Percentiles rank a stretch among this genome's conserved stretches.
These are phyloP conservation scores for Calephelis perditalis DNA, from an alignment of 2,888 invertebrate species.

Conservation along the genomic window DNA sequence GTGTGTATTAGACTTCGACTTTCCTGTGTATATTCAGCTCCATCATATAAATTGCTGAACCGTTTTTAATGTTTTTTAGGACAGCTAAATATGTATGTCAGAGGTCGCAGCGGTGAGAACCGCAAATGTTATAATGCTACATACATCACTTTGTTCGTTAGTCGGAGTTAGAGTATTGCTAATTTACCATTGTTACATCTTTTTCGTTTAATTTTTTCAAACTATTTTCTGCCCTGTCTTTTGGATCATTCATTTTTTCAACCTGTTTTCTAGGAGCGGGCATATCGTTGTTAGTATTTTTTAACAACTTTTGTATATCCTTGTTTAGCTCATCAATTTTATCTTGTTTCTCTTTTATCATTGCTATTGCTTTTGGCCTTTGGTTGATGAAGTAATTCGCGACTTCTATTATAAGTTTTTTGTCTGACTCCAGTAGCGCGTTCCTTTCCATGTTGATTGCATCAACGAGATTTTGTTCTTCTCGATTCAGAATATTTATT, in stretches of 20 bases:
- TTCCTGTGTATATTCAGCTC: too few relatives aligned
- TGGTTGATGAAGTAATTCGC: constrained; percentile 48
- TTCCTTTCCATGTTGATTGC: constrained; percentile 41
- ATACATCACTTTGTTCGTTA: too few relatives aligned
- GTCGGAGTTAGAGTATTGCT: neutral
- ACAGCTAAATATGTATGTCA: too few relatives aligned
- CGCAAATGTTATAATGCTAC: too few relatives aligned
- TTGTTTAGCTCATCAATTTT: constrained; percentile 33
- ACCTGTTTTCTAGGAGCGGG: neutral
- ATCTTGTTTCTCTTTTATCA: constrained; percentile 37
- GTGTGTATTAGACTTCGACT: too few relatives aligned
- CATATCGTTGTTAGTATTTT: constrained; percentile 13
- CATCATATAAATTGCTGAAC: too few relatives aligned
- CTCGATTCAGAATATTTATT: constrained; percentile 37
- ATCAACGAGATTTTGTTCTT: constrained; percentile 35
- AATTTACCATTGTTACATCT: constrained; percentile 27
- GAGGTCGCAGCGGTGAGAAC: too few relatives aligned
- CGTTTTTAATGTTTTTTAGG: too few relatives aligned
- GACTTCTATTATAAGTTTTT: constrained; percentile 43
- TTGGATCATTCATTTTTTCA: neutral
- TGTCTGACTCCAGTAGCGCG: constrained; percentile 37
- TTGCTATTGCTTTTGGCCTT: constrained; percentile 39
- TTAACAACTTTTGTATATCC: constrained; percentile 20
- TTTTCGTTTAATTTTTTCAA: constrained; percentile 34
- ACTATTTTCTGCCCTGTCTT: constrained; percentile 27